Evolutionary conservation across 2,113 vertebrate species (phyloP).

Genomic region (Setophaga coronata): DNA sequence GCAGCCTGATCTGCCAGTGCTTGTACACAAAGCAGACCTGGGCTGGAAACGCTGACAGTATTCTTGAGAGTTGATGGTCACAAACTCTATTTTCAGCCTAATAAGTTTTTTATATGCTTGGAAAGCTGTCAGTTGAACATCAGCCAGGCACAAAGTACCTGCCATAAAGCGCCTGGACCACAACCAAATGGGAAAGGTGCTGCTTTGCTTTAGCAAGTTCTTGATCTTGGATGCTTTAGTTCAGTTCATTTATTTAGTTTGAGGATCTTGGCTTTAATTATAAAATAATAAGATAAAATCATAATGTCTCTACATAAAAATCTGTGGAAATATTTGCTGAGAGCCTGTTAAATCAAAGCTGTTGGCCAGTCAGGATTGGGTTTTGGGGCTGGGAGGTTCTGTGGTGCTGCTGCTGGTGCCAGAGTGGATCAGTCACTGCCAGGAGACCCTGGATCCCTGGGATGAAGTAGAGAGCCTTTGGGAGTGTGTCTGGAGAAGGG

Average conservation of each 20-base stretch:
- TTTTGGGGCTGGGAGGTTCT: not conserved
- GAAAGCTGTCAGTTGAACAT: slow-evolving; percentile 64
- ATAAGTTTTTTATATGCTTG: slow-evolving; percentile 70
- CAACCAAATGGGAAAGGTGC: not conserved
- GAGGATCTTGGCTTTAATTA: not conserved
- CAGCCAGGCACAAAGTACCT: slow-evolving; percentile 69
- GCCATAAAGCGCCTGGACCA: slow-evolving; percentile 13
- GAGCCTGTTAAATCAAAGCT: not conserved
- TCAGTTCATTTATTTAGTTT: not conserved
- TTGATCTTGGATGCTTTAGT: not conserved
- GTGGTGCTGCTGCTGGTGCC: accelerated
- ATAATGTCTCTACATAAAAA: not conserved
- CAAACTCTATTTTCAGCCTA: slow-evolving; percentile 76
- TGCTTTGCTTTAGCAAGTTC: slow-evolving; percentile 2
- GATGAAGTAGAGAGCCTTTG: not conserved
- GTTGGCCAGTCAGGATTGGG: not conserved
- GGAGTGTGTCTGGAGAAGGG: not conserved
- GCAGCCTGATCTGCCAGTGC: not conserved
- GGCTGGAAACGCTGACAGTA: slow-evolving; percentile 2
- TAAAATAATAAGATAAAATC: not conserved
- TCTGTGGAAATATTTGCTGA: not conserved
- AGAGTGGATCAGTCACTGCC: not conserved
- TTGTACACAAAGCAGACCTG: not conserved
- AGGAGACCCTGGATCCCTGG: not conserved
- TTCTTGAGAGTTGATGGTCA: slow-evolving; percentile 45